These are phyloP conservation scores for Brachionus calyciflorus DNA, from an alignment of 1,140 invertebrate species.

Conservation along the genomic window DNA sequence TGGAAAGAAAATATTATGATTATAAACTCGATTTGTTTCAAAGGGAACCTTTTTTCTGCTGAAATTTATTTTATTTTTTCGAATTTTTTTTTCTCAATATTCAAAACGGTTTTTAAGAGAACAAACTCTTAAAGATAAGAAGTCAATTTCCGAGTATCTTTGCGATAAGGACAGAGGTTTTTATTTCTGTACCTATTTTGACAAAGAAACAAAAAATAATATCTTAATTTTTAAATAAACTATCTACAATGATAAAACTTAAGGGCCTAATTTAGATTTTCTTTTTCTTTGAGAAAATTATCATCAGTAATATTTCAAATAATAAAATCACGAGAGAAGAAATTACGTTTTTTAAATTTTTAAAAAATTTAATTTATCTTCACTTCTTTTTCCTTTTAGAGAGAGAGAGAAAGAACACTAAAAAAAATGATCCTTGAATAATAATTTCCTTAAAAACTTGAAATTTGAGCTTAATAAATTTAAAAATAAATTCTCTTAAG, in stretches of 20 bases:
- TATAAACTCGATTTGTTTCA: too few species aligned
- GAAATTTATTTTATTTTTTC: not conserved
- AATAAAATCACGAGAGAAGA: not conserved
- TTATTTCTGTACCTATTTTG: too few species aligned
- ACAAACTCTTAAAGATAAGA: conserved; percentile 27
- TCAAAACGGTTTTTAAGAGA: conserved; percentile 1
- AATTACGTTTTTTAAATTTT: too few species aligned
- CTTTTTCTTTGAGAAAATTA: conserved; percentile 32
- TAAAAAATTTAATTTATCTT: not conserved
- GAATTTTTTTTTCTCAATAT: not conserved
- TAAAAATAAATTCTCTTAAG: too few species aligned
- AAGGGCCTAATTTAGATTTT: too few species aligned
- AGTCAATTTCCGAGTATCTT: conserved; percentile 21
- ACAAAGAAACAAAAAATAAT: too few species aligned
- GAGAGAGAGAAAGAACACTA: too few species aligned
- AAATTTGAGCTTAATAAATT: conserved; percentile 32
- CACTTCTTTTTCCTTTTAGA: not conserved
- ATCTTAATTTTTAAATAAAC: conserved; percentile 20
- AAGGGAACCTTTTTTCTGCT: not conserved
- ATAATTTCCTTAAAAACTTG: conserved; percentile 31
- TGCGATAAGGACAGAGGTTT: too few species aligned
- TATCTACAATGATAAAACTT: not conserved
- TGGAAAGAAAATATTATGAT: conserved; percentile 21
- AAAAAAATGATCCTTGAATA: not conserved
- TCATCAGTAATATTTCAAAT: too few species aligned